Evolutionary conservation across 2,888 invertebrate genomes (phyloP).

Genomic region (Pterobdella sp.): DNA sequence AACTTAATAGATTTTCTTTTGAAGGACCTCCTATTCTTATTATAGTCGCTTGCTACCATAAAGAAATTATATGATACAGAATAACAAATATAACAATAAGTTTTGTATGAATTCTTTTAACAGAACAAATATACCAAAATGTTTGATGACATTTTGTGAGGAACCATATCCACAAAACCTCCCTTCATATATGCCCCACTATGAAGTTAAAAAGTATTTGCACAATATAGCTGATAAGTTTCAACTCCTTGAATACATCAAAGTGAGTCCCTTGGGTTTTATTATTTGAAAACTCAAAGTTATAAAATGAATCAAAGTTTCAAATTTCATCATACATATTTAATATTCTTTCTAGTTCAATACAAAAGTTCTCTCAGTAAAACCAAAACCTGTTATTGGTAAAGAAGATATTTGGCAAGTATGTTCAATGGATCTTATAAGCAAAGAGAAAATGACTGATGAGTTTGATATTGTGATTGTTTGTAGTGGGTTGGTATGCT

Average conservation of each 20-base stretch:
- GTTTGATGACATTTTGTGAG: conserved; percentile 83
- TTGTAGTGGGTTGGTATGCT: conserved; percentile 15
- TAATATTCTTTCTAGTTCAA: neutral
- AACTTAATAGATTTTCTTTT: too few relatives aligned
- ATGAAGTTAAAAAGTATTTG: conserved; percentile 67
- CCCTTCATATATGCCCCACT: conserved; percentile 63
- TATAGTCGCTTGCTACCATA: too few relatives aligned
- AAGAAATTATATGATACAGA: too few relatives aligned
- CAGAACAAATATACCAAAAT: conserved; percentile 86
- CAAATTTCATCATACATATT: neutral
- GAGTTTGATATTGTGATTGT: conserved; percentile 19
- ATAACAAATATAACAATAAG: too few relatives aligned
- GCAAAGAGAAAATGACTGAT: conserved; percentile 12
- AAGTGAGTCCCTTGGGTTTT: too few relatives aligned
- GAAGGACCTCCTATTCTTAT: too few relatives aligned
- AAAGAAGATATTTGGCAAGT: conserved; percentile 31
- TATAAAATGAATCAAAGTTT: conserved; percentile 41
- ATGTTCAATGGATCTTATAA: conserved; percentile 11
- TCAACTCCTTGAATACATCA: conserved; percentile 53
- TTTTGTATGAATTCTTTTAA: too few relatives aligned
- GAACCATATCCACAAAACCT: conserved; percentile 62
- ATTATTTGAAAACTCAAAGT: conserved; percentile 64
- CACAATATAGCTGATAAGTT: conserved; percentile 65
- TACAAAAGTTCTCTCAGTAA: conserved; percentile 7
- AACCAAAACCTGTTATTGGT: conserved; percentile 25